Evolutionary conservation across 2,797 vertebrate species (phyloP).

Genomic region (Macrochelys suwanniensis): DNA sequence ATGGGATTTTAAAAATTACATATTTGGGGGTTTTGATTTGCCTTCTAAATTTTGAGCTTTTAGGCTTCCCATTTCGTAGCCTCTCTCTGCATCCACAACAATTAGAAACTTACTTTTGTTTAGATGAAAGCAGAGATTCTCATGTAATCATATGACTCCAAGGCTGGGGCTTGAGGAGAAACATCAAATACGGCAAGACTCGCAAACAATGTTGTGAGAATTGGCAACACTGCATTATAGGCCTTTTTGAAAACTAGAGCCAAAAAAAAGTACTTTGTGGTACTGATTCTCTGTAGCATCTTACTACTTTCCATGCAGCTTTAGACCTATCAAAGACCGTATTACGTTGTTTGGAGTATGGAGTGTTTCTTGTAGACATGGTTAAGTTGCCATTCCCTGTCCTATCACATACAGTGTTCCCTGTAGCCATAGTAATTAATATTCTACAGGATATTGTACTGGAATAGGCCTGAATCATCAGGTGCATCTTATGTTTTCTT

Average conservation of each 20-base stretch:
- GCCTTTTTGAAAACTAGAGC: neutral
- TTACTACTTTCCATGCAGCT: neutral
- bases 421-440: neutral
- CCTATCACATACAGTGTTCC: neutral
- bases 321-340: neutral
- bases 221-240: neutral
- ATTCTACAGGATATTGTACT: neutral
- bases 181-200: neutral
- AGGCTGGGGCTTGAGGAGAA: no score
- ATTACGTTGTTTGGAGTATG: neutral
- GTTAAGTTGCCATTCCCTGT: neutral
- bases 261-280: neutral
- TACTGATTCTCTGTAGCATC: neutral
- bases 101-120: neutral
- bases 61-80: neutral
- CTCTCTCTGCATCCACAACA: neutral
- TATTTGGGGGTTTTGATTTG: neutral
- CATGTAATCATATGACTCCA: no score
- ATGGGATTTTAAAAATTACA: neutral
- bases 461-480: neutral
- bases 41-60: neutral
- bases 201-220: neutral
- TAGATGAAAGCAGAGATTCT: neutral
- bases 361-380: neutral
- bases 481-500: neutral